phyloP scores from a whole-genome alignment of 2,113 vertebrate genomes.

The Galeopterus variegatus region DNA sequence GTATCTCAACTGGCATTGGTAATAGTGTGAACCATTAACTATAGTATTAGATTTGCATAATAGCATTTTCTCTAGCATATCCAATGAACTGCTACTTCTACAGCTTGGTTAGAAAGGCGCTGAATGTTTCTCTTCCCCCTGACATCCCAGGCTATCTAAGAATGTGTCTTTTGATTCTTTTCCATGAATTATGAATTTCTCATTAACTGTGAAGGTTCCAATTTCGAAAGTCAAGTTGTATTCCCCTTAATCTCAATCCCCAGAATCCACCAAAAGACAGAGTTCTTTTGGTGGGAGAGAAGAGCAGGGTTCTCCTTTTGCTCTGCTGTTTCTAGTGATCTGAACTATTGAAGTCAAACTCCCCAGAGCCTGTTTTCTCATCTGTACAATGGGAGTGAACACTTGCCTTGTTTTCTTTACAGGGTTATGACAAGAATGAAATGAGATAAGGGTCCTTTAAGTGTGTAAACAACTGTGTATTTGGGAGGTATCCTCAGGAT shows the following conservation, averaged over 20 bases:
- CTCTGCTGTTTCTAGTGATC: background rate
- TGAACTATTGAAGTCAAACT: background rate
- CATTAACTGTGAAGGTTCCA: background rate
- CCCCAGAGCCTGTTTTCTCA: background rate
- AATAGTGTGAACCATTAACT: background rate
- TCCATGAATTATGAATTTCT: background rate
- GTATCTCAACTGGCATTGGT: background rate
- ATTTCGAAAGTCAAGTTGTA: background rate
- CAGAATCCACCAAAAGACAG: background rate
- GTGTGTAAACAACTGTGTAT: background rate
- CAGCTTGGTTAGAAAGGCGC: background rate
- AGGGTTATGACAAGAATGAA: background rate
- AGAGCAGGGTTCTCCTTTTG: background rate
- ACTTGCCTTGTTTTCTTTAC: background rate
- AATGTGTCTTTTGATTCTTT: conserved; percentile 40
- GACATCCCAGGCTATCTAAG: background rate
- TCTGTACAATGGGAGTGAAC: background rate
- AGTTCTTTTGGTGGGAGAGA: background rate
- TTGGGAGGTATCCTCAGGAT: background rate
- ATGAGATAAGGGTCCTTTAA: background rate
- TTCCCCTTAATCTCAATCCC: background rate
- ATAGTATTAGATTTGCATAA: background rate
- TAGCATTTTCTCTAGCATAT: background rate
- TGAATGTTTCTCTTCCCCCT: background rate
- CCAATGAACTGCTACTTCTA: background rate